phyloP scores from a whole-genome alignment of 2,888 invertebrate species.

The Julus scandinavius region DNA sequence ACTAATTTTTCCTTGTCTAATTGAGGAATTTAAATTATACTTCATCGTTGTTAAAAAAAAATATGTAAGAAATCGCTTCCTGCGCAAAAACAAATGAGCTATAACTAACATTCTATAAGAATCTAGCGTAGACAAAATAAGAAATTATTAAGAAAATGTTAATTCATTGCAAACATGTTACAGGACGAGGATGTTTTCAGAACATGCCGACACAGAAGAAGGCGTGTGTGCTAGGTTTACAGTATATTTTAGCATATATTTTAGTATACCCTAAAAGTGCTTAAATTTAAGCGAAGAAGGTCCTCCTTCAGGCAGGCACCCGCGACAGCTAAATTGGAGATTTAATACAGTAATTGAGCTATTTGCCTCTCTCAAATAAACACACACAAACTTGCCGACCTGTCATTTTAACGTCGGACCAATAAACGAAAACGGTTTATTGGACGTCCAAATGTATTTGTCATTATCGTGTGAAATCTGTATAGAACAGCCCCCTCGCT shows the following conservation, averaged over 20 bases:
- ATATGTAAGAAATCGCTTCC: too few relatives aligned
- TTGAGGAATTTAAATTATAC: too few relatives aligned
- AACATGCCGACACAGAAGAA: neutral
- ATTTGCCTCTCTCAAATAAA: conserved; percentile 35
- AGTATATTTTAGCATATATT: neutral
- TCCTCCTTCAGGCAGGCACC: conserved; percentile 12
- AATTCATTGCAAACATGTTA: neutral
- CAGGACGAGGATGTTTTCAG: neutral
- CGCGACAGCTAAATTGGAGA: conserved; percentile 22
- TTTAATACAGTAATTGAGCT: conserved; percentile 42
- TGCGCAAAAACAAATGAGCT: too few relatives aligned
- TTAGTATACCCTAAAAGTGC: conserved; percentile 25
- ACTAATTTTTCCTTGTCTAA: too few relatives aligned
- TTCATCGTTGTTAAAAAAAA: too few relatives aligned
- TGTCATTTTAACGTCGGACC: conserved; percentile 39
- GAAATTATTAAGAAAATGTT: neutral
- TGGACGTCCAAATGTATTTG: conserved; percentile 42
- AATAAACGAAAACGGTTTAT: conserved; percentile 39
- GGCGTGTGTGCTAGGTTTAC: neutral
- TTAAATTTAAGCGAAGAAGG: conserved; percentile 35
- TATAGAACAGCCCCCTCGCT: conserved; percentile 32
- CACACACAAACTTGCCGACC: conserved; percentile 34
- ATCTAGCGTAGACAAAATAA: neutral
- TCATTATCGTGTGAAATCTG: conserved; percentile 39
- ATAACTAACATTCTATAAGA: too few relatives aligned